Percentiles rank a stretch among this genome's conserved stretches.
These are phyloP conservation scores for Athalia rosae DNA, from an alignment of 2,888 invertebrate genomes.

Conservation along the genomic window DNA sequence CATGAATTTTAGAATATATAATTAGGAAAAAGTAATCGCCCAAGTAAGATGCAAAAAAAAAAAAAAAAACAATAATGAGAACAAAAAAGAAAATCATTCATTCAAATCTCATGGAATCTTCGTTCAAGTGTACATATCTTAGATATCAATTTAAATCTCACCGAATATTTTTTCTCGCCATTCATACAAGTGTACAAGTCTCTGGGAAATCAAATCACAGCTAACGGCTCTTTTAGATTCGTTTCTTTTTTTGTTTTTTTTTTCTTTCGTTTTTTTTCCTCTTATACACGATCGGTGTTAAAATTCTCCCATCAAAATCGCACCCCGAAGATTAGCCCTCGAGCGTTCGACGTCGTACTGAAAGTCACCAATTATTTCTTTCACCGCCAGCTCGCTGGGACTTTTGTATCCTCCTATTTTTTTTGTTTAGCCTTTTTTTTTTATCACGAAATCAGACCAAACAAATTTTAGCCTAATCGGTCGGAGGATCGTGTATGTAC, in stretches of 20 bases:
- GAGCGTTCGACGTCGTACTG: slow-evolving; percentile 16
- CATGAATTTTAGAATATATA: neutral
- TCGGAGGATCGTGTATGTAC: slow-evolving; percentile 15
- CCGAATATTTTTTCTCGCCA: neutral
- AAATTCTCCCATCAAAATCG: neutral
- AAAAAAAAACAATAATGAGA: neutral
- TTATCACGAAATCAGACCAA: slow-evolving; percentile 26
- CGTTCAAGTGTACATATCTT: neutral
- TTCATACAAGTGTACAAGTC: neutral
- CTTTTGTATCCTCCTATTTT: neutral
- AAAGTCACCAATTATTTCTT: slow-evolving; percentile 17
- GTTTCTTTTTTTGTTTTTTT: no score
- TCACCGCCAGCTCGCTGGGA: neutral
- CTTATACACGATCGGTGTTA: no score
- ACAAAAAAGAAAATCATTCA: neutral
- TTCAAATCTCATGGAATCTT: no score
- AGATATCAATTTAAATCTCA: neutral
- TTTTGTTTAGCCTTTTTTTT: neutral
- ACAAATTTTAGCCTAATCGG: slow-evolving; percentile 29
- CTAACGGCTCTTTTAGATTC: no score
- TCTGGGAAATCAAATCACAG: no score
- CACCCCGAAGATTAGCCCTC: neutral
- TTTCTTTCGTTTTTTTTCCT: no score
- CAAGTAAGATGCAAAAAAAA: neutral
- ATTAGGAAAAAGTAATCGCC: neutral